Evolutionary conservation across 2,797 vertebrate genomes (phyloP).

Genomic region (Neosilurus mollespiculum): DNA sequence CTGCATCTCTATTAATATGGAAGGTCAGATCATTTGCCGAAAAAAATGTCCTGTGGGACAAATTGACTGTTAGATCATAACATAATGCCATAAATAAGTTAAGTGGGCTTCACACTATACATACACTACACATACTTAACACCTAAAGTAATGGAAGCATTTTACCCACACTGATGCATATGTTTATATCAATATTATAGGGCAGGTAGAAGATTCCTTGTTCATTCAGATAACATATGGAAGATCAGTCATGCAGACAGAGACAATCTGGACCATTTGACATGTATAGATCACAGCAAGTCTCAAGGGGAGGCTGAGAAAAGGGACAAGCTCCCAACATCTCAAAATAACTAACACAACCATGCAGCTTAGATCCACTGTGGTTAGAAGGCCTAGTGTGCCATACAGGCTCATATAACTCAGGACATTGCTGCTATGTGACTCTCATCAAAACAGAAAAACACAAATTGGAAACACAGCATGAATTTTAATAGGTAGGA

Average conservation of each 20-base stretch:
- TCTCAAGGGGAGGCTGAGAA: constrained; percentile 5
- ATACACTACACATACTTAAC: background rate
- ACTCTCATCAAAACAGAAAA: background rate
- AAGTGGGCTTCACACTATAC: background rate
- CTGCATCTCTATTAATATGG: constrained; percentile 60
- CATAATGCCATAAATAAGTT: background rate
- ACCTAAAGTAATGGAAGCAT: background rate
- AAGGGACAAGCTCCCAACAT: background rate
- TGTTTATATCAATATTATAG: background rate
- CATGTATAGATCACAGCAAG: background rate
- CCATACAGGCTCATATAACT: constrained; percentile 5
- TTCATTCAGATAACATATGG: background rate
- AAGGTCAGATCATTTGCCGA: constrained; percentile 58
- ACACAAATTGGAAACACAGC: background rate
- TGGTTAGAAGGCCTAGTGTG: constrained; percentile 8
- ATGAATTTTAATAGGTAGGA: background rate
- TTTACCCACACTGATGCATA: background rate
- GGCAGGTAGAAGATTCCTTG: background rate
- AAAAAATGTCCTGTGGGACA: constrained; percentile 21
- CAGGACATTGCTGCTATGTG: background rate
- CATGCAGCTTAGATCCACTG: background rate
- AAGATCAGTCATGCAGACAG: background rate
- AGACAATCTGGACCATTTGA: background rate
- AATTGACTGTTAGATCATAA: background rate
- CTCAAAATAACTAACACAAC: constrained; percentile 26